phyloP scores from a whole-genome alignment of 2,113 vertebrate species.

The Bos indicus region DNA sequence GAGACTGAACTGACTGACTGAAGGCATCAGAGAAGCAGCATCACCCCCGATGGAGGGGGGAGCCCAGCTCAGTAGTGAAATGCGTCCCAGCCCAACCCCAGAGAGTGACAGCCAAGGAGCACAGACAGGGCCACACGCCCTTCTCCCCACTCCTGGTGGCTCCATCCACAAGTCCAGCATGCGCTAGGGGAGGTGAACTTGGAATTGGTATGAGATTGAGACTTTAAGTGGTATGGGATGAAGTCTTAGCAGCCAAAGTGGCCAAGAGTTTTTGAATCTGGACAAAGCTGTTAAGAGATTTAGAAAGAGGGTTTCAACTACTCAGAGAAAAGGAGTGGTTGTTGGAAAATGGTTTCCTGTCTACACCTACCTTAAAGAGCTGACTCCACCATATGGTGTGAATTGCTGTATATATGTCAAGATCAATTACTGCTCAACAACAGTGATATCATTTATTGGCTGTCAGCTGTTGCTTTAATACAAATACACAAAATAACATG shows the following conservation, averaged over 20 bases:
- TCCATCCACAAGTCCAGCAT: neutral
- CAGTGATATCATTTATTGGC: neutral
- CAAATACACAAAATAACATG: neutral
- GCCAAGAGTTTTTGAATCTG: neutral
- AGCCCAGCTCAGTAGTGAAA: neutral
- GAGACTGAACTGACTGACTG: too few relatives aligned
- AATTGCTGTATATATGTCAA: neutral
- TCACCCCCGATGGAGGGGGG: accelerated
- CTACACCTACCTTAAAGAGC: neutral
- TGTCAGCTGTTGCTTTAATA: neutral
- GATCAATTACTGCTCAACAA: neutral
- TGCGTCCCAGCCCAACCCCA: neutral
- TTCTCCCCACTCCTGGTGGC: accelerated
- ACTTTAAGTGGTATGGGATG: neutral
- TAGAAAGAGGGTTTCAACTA: neutral
- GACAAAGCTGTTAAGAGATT: neutral
- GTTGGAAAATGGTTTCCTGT: neutral
- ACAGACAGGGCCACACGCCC: accelerated
- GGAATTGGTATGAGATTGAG: neutral
- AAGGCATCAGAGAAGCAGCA: neutral
- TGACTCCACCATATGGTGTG: neutral
- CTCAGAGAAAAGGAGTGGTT: neutral
- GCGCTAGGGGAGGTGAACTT: neutral
- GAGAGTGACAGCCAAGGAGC: neutral
- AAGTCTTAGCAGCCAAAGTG: neutral